These are phyloP conservation scores for Ophthalmolycus amberensis DNA, from an alignment of 2,113 vertebrate genomes.

Conservation along the genomic window DNA sequence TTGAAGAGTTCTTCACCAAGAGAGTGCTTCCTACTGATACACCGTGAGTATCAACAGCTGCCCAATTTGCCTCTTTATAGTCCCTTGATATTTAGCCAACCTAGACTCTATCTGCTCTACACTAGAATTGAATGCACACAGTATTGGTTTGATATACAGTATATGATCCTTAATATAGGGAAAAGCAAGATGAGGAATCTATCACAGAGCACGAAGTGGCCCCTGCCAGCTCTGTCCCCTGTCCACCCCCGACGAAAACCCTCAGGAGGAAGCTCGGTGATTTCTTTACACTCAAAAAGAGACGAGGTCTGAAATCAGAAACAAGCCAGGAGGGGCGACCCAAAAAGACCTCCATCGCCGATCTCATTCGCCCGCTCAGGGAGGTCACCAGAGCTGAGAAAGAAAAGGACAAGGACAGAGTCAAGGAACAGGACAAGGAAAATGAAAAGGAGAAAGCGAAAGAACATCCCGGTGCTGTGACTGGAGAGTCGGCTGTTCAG, in stretches of 20 bases:
- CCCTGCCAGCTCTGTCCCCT: conserved; percentile 73
- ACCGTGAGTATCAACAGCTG: conserved; percentile 84
- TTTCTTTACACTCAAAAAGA: conserved; percentile 94
- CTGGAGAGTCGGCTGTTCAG: conserved; percentile 65
- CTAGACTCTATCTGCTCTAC: background rate
- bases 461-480: conserved; percentile 39
- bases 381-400: conserved; percentile 83
- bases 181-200: conserved; percentile 70
- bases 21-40: conserved; percentile 87
- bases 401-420: conserved; percentile 74
- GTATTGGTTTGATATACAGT: conserved; percentile 11
- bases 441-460: conserved; percentile 77
- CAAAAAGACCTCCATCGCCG: conserved; percentile 88
- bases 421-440: conserved; percentile 77
- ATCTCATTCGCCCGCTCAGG: conserved; percentile 88
- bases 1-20: conserved; percentile 95
- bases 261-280: conserved; percentile 94
- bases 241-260: conserved; percentile 85
- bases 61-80: conserved; percentile 1
- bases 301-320: conserved; percentile 84
- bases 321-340: conserved; percentile 86
- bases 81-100: background rate
- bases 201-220: conserved; percentile 73
- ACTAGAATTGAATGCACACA: background rate
- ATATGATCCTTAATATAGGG: conserved; percentile 55